phyloP scores from a whole-genome alignment of 2,113 vertebrate genomes.

The Micronisus gabar region DNA sequence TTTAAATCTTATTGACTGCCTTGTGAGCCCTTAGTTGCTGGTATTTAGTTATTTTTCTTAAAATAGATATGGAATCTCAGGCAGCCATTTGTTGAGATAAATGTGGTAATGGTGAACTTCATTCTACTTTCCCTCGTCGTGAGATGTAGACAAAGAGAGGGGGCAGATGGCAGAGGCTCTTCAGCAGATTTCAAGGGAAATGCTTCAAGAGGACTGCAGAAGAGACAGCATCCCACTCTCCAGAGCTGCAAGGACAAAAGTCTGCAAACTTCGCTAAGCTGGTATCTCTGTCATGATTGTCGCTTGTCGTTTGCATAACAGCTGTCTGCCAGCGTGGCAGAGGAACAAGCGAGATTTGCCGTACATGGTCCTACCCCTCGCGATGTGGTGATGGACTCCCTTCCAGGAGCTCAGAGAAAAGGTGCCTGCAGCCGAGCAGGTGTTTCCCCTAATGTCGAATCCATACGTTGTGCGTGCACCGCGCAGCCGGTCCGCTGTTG shows the following conservation, averaged over 20 bases:
- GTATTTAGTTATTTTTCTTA: background rate
- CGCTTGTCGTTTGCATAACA: background rate
- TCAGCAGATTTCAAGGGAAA: background rate
- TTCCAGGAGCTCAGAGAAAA: background rate
- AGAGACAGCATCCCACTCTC: background rate
- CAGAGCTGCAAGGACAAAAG: background rate
- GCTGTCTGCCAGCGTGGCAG: background rate
- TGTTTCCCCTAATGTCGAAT: background rate
- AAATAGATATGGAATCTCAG: background rate
- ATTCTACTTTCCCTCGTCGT: background rate
- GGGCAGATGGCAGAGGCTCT: background rate
- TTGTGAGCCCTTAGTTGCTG: background rate
- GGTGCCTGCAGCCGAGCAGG: background rate
- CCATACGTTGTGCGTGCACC: no score
- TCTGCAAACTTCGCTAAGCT: background rate
- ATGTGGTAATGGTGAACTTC: background rate
- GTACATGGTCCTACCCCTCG: rapidly evolving
- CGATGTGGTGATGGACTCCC: background rate
- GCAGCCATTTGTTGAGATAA: background rate
- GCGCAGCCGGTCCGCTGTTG: background rate
- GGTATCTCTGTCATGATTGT: background rate
- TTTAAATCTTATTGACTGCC: background rate
- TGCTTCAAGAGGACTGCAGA: background rate
- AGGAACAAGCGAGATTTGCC: background rate
- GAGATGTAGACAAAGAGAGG: background rate